A percentile compares a stretch with the other conserved stretches of the same genome.
Evolutionary conservation across 2,797 vertebrate species (phyloP).

Genomic region (Phataginus tetradactyla): DNA sequence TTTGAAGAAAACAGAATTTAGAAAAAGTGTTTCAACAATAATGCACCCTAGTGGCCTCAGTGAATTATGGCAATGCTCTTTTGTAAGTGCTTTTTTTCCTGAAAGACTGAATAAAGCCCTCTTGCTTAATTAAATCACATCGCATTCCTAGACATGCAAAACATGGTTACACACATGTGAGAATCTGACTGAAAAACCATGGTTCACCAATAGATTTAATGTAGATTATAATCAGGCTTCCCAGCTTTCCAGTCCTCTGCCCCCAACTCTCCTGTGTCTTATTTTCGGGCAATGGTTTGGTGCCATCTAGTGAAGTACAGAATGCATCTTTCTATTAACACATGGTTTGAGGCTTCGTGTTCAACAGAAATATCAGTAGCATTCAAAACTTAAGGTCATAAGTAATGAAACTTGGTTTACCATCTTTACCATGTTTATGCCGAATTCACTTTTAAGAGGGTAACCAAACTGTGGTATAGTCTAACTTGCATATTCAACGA

Average conservation of each 20-base stretch:
- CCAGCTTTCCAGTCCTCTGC: background rate
- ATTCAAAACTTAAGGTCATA: background rate
- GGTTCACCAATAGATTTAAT: background rate
- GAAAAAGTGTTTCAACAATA: background rate
- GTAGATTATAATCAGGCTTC: background rate
- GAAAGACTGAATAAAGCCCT: constrained; percentile 17
- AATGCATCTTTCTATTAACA: background rate
- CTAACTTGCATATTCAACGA: background rate
- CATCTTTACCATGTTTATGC: background rate
- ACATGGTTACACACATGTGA: constrained; percentile 44
- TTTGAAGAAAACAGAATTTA: constrained; percentile 25
- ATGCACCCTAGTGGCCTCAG: background rate
- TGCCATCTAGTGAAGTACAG: constrained; percentile 54
- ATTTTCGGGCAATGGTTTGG: constrained; percentile 55
- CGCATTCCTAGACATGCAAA: constrained; percentile 7
- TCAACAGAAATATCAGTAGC: background rate
- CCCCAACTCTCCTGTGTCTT: background rate
- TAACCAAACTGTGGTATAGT: background rate
- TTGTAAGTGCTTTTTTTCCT: constrained; percentile 25
- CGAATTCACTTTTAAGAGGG: background rate
- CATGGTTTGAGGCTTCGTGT: background rate
- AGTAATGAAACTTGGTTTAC: background rate
- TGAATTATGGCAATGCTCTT: background rate
- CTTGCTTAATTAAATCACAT: constrained; percentile 66
- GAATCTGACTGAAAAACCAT: constrained; percentile 15